These are phyloP conservation scores for Nymphalis urticae DNA, from an alignment of 2,888 invertebrate species.

Conservation along the genomic window DNA sequence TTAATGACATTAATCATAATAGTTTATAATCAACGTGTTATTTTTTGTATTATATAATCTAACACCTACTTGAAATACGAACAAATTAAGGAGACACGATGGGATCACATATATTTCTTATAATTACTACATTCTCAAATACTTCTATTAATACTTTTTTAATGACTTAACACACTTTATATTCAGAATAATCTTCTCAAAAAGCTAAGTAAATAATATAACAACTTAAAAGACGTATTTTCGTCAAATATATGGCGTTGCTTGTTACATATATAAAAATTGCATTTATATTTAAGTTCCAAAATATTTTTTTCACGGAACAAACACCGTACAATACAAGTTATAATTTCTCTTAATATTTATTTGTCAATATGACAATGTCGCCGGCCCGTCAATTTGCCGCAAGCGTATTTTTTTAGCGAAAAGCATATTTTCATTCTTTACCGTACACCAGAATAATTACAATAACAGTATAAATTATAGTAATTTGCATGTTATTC, in stretches of 20 bases:
- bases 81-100: slow-evolving; percentile 57
- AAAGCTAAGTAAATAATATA: slow-evolving; percentile 12
- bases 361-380: slow-evolving; percentile 20
- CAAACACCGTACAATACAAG: slow-evolving; percentile 4
- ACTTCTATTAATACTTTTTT: slow-evolving; percentile 38
- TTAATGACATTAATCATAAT: slow-evolving; percentile 1
- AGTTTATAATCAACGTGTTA: slow-evolving; percentile 9
- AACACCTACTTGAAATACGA: slow-evolving; percentile 44
- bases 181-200: neutral
- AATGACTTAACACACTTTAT: slow-evolving; percentile 9
- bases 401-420: slow-evolving; percentile 18
- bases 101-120: slow-evolving; percentile 55
- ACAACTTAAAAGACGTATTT: slow-evolving; percentile 3
- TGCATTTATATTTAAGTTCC: neutral
- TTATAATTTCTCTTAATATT: slow-evolving; percentile 11
- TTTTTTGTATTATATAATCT: slow-evolving; percentile 33
- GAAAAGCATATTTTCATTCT: slow-evolving; percentile 1
- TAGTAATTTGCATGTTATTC: too few species aligned
- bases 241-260: slow-evolving; percentile 13
- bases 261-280: slow-evolving; percentile 5
- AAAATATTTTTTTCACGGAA: slow-evolving; percentile 11
- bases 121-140: slow-evolving; percentile 29
- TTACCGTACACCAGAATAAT: neutral
- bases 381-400: slow-evolving; percentile 42
- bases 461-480: too few species aligned